Conservation (phyloP, 2,113 vertebrate genomes). For the human (Homo sapiens) region DNA sequence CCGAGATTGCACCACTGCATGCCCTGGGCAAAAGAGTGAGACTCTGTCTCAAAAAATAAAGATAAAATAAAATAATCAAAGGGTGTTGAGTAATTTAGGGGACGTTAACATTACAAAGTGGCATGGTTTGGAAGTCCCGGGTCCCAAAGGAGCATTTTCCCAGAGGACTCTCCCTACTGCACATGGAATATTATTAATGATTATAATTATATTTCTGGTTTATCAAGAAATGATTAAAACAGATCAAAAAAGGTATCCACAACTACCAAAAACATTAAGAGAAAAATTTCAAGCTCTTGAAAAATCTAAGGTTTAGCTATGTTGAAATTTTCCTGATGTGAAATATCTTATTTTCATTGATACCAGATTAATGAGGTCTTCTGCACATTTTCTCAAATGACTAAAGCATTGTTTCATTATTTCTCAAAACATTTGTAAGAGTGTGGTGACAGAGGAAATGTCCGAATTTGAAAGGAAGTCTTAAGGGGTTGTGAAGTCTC, state of each 20-base stretch:
- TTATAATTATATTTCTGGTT: not conserved
- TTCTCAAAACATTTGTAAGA: conserved; percentile 60
- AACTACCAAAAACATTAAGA: not conserved
- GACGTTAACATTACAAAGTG: not conserved
- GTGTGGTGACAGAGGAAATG: conserved; percentile 43
- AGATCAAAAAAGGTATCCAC: not conserved
- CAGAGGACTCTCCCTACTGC: not conserved
- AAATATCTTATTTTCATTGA: conserved; percentile 47
- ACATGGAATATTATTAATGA: not conserved
- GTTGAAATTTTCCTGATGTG: conserved; percentile 23
- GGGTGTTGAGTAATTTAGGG: not conserved
- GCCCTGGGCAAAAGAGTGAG: too few relatives aligned
- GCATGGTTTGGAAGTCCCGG: not conserved
- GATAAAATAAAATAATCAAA: not conserved
- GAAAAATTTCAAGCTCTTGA: not conserved
- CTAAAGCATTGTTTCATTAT: conserved; percentile 47
- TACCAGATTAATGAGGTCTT: not conserved
- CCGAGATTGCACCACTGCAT: too few relatives aligned
- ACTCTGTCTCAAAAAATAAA: too few relatives aligned
- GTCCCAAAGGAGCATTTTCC: not conserved
- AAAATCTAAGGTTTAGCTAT: not conserved
- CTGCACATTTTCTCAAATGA: conserved; percentile 51
- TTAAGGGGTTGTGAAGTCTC: conserved; percentile 64
- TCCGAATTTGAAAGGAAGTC: conserved; percentile 66
- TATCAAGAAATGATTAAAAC: conserved; percentile 12